Evolutionary conservation across 2,113 vertebrate genomes (phyloP), one percentile per base, ranked within the genome.

Genomic region (Phrynosoma platyrhinos): DNA sequence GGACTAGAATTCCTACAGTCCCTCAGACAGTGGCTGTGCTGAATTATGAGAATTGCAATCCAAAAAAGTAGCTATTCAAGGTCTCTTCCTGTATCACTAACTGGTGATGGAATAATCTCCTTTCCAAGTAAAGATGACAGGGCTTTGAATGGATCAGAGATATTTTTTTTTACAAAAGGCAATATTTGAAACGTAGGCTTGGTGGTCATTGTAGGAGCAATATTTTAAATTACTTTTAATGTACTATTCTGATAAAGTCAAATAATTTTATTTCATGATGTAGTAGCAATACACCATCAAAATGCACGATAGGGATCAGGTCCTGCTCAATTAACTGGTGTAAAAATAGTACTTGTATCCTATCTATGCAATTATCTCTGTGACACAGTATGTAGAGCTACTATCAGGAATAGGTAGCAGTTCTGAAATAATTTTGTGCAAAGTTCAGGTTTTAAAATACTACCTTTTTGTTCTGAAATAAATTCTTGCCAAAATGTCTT

Each of bases 381-480:
- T 18, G 79, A 72, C 79, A 27, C 30, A 10, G 53, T 42, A 0
- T 4, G 9, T 30, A 5, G 30, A 32, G 4, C 64, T 87, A 64
- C 69, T 52, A 75, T 47, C 83, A 86, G 6, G 75, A 66, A 4
- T 76, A 53, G 47, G 47, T 47, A 5, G 47, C 47, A 47, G 5
- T 81, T 80, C 42, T 84, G 89, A 85, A 91, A 92, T 40, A 81
- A 74, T 82, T 76, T 69, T 76, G 80, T 76, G 74, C 77, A 69
- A 14, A 77, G 3, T 89, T 86, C n/a, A 52, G n/a, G 30, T 68
- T 27, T 42, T 21, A 42, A 9, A 55, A 89, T 91, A 74, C 36
- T 27, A 23, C 87, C 87, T 16, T 85, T 80, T 18, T 55, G 89
- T 79, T 84, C 82, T 83, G 84, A 87, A 86, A 47, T 75, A 7